Base-by-base conservation (phyloP, 2,888 invertebrate species). In the Cephalotes varians region DNA sequence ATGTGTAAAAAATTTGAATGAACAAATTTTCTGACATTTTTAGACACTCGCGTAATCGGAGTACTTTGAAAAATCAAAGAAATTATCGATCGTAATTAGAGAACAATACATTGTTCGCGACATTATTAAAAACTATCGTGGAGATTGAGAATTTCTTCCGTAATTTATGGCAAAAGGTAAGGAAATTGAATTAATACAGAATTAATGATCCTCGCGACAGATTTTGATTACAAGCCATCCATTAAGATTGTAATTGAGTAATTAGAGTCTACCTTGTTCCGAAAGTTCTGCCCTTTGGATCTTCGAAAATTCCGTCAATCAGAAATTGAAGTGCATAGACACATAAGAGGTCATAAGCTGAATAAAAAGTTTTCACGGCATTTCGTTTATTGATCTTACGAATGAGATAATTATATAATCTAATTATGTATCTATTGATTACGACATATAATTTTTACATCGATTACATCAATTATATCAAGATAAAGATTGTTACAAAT, bases 161-260 rank as follows among this genome's bases (percentile, higher is more conserved):
- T 31, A 77, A 77, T 77, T 67, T 28, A 21, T 1, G 40, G 21
- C 40, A 28, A 4, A 40, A 76, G 51, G 9, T 28, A 51, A 54
- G 10, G 9, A 6, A 76, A 64, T 64, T 37, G 49, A 51, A 37
- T 74, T 74, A 74, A 74, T 51, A 37, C 28, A 25, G 34, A 77
- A 54, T 77, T 67, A 54, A 77, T 77, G 28, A 54, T 40, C 15
- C 6, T 28, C 25, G n/a, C 28, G 21, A 54, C 74, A 64, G 40
- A 31, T 65, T 54, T 21, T 65, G 28, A 65, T 28, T 51, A 51
- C 51, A 77, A 65, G 51, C 31, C 54, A 54, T 54, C 40, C 28
- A 64, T 65, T 76, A 77, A 76, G 54, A 54, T 51, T 51, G 12
- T 77, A 77, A 77, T 65, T 62, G 67, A 77, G 65, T 65, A 54